A percentile compares a stretch with the other conserved stretches of the same genome.
Evolutionary conservation across 2,113 vertebrate genomes (phyloP).

Genomic region (Marcusenius ussheri): DNA sequence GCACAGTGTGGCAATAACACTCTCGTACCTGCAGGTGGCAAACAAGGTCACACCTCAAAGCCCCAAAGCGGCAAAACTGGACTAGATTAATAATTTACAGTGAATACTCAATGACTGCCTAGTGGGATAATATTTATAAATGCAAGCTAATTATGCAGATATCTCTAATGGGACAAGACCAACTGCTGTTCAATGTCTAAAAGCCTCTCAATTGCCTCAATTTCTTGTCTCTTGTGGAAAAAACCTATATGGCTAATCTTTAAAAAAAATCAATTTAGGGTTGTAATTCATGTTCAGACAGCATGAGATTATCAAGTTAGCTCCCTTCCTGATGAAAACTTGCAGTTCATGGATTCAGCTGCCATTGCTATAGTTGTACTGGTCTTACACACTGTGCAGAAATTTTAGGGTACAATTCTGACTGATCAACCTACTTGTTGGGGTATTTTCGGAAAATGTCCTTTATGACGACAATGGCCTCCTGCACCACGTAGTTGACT

Average conservation of each 20-base stretch:
- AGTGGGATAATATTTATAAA: neutral
- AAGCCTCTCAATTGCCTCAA: neutral
- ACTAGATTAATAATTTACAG: neutral
- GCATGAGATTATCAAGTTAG: neutral
- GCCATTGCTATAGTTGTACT: neutral
- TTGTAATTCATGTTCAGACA: neutral
- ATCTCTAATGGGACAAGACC: neutral
- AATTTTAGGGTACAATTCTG: neutral
- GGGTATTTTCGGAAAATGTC: constrained; percentile 99
- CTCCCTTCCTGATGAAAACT: neutral
- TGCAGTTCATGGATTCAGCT: neutral
- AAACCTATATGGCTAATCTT: neutral
- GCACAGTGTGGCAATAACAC: constrained; percentile 89
- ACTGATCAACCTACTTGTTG: constrained; percentile 77
- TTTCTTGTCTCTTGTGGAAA: neutral
- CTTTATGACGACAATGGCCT: constrained; percentile 96
- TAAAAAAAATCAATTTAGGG: neutral
- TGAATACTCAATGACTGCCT: neutral
- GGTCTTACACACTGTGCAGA: neutral
- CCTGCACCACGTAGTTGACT: constrained; percentile 96
- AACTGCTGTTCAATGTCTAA: neutral
- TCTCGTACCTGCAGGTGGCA: constrained; percentile 73
- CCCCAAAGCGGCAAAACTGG: neutral
- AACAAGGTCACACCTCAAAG: neutral
- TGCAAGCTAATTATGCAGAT: neutral